These are phyloP conservation scores for Amaurobius ferox DNA, from an alignment of 2,888 invertebrate genomes.

Conservation along the genomic window DNA sequence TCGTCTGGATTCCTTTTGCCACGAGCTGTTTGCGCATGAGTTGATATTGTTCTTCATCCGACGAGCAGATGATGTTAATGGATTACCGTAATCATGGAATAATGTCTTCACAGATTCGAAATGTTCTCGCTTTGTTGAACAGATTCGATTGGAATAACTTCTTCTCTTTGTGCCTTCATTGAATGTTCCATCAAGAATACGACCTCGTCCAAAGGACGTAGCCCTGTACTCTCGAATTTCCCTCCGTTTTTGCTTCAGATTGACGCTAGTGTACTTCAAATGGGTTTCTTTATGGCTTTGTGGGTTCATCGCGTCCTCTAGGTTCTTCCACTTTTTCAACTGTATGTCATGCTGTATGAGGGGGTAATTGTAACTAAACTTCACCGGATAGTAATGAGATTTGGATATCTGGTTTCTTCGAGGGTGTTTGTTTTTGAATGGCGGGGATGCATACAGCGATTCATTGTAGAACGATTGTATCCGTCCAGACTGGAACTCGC, in stretches of 20 bases:
- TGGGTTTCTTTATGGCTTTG: background rate
- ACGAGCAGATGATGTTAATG: background rate
- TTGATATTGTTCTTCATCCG: background rate
- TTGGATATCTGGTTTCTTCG: conserved; percentile 6
- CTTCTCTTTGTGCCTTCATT: background rate
- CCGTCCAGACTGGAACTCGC: conserved; percentile 6
- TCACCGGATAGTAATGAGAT: background rate
- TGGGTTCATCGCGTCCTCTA: background rate
- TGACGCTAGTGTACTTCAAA: conserved; percentile 41
- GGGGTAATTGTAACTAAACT: background rate
- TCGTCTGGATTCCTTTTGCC: background rate
- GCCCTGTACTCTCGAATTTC: conserved; percentile 12
- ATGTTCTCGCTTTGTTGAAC: background rate
- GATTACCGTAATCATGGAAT: background rate
- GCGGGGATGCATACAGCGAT: background rate
- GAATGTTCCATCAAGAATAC: background rate
- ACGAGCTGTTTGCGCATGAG: background rate
- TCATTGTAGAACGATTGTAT: conserved; percentile 24
- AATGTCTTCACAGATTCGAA: background rate
- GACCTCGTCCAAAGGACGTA: conserved; percentile 3
- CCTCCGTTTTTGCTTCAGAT: conserved; percentile 35
- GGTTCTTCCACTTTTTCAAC: background rate
- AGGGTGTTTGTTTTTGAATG: background rate
- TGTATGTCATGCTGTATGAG: background rate
- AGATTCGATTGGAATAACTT: background rate